phyloP scores from a whole-genome alignment of 2,888 invertebrate genomes.

The Neocrepidodera transversa region DNA sequence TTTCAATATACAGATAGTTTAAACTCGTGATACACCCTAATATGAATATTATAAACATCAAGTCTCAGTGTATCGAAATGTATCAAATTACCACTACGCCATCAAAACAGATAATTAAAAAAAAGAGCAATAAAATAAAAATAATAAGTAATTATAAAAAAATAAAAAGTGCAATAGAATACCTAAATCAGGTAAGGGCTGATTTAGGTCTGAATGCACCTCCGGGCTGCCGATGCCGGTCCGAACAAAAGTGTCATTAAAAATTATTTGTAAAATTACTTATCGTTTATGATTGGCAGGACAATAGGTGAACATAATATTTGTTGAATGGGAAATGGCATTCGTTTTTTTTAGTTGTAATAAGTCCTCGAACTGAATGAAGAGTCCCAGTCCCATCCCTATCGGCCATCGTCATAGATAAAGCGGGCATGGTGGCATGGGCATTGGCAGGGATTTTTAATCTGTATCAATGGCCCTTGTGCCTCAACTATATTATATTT shows the following conservation, averaged over 20 bases:
- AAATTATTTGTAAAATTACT: slow-evolving; percentile 46
- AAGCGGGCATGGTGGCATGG: slow-evolving; percentile 37
- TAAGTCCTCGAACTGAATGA: slow-evolving; percentile 45
- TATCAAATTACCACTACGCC: no score
- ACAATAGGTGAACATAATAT: slow-evolving; percentile 54
- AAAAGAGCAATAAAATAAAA: no score
- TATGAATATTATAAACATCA: no score
- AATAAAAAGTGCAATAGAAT: no score
- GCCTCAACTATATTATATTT: slow-evolving; percentile 48
- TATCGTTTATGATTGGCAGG: slow-evolving; percentile 55
- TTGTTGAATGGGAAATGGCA: slow-evolving; percentile 50
- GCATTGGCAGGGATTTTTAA: slow-evolving; percentile 46
- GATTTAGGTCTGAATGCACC: slow-evolving; percentile 22
- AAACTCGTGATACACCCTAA: no score
- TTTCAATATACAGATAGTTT: no score
- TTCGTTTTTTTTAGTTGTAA: slow-evolving; percentile 43
- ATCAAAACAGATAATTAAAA: no score
- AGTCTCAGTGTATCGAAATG: no score
- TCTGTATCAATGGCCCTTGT: slow-evolving; percentile 55
- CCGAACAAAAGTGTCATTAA: slow-evolving; percentile 40
- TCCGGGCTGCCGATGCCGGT: slow-evolving; percentile 32
- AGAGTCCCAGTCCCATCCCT: slow-evolving; percentile 48
- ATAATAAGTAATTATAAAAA: no score
- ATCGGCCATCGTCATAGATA: slow-evolving; percentile 53
- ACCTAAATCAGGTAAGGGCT: no score